These are phyloP conservation scores for Glareola pratincola DNA, from an alignment of 2,113 vertebrate genomes.

Conservation along the genomic window DNA sequence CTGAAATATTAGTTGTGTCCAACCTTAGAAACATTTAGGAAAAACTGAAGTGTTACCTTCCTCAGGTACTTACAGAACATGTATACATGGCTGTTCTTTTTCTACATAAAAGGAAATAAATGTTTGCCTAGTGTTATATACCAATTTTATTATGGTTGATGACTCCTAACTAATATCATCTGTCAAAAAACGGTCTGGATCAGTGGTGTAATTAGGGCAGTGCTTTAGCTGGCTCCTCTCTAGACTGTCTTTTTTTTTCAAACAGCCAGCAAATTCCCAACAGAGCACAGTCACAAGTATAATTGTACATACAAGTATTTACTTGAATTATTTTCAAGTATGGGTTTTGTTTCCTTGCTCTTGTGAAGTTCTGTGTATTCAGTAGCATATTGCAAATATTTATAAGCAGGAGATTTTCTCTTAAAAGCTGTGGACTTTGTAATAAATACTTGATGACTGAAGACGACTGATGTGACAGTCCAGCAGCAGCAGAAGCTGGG, in stretches of 20 bases:
- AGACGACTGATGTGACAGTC: background rate
- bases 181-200: background rate
- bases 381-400: background rate
- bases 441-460: background rate
- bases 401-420: background rate
- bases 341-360: background rate
- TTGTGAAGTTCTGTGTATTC: background rate
- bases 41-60: background rate
- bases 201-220: background rate
- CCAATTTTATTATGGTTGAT: background rate
- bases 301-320: background rate
- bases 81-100: background rate
- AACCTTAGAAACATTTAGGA: background rate
- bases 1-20: background rate
- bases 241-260: background rate
- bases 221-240: background rate
- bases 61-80: background rate
- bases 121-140: background rate
- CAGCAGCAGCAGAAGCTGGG: background rate
- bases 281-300: background rate
- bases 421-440: background rate
- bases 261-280: background rate
- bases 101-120: background rate
- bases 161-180: background rate
- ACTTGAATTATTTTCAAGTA: background rate